Conservation (phyloP, 2,797 vertebrate genomes). For the Corythornis leucogaster region DNA sequence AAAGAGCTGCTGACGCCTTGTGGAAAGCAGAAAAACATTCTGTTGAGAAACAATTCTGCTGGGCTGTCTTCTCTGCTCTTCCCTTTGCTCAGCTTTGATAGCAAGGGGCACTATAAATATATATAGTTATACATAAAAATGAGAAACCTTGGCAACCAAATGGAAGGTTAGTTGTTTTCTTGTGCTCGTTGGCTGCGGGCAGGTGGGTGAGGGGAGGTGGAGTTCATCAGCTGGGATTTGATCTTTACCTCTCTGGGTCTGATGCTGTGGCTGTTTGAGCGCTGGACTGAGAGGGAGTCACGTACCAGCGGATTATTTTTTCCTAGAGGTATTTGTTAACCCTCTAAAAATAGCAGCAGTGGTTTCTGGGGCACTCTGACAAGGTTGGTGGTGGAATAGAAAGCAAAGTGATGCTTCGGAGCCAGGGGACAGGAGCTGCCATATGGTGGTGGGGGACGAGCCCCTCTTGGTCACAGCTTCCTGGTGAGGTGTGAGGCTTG, state of each 20-base stretch:
- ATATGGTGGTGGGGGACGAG: not conserved
- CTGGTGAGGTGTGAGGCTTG: not conserved
- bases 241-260: accelerated
- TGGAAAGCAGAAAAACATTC: conserved; percentile 15
- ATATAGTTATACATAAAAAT: conserved; percentile 47
- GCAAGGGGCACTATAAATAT: conserved; percentile 63
- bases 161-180: not conserved
- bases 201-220: not conserved
- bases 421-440: not conserved
- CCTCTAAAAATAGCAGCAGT: conserved; percentile 7
- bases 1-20: conserved; percentile 25
- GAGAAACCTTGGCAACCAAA: conserved; percentile 63
- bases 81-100: conserved; percentile 24
- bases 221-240: not conserved
- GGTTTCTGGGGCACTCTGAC: conserved; percentile 22
- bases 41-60: conserved; percentile 20
- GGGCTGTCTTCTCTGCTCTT: conserved; percentile 23
- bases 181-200: not conserved
- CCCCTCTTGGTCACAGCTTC: accelerated
- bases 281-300: not conserved
- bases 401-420: accelerated
- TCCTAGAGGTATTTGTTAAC: conserved; percentile 24
- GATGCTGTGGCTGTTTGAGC: accelerated
- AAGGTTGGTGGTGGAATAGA: not conserved
- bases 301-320: not conserved